Conservation (phyloP, 2,888 invertebrate species). For the Pterostichus niger region DNA sequence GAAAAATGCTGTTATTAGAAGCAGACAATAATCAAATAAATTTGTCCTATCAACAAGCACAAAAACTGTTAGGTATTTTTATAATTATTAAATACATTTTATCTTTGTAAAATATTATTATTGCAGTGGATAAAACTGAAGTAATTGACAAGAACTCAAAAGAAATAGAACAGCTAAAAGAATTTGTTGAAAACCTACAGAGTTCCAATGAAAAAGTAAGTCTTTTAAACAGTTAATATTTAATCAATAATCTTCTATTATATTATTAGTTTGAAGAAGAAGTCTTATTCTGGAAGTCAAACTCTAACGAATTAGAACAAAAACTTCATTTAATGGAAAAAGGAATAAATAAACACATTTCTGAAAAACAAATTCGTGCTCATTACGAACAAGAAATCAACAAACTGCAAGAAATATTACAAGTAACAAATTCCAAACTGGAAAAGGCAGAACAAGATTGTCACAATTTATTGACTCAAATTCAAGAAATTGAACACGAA, state of each 20-base stretch:
- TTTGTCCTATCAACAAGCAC: conserved; percentile 45
- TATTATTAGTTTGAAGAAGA: conserved; percentile 52
- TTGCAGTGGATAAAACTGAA: conserved; percentile 58
- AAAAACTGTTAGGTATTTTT: conserved; percentile 47
- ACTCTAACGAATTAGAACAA: conserved; percentile 59
- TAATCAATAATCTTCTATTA: conserved; percentile 23
- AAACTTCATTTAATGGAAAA: conserved; percentile 55
- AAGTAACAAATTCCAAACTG: conserved; percentile 29
- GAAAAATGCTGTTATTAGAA: conserved; percentile 48
- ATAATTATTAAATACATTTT: background rate
- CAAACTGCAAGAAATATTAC: conserved; percentile 55
- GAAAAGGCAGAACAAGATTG: conserved; percentile 51
- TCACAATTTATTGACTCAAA: conserved; percentile 41
- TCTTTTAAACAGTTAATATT: background rate
- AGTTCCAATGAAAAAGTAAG: conserved; percentile 56
- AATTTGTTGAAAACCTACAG: conserved; percentile 47
- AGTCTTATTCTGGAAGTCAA: conserved; percentile 55
- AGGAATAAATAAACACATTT: conserved; percentile 57
- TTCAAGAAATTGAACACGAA: conserved; percentile 41
- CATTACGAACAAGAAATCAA: conserved; percentile 62
- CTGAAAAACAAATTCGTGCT: conserved; percentile 60
- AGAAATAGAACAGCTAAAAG: conserved; percentile 56
- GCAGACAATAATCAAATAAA: conserved; percentile 50
- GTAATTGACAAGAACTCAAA: conserved; percentile 23
- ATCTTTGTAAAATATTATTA: background rate